Evolutionary conservation across 2,888 invertebrate genomes (phyloP).

Genomic region (Sussaba pulchella): DNA sequence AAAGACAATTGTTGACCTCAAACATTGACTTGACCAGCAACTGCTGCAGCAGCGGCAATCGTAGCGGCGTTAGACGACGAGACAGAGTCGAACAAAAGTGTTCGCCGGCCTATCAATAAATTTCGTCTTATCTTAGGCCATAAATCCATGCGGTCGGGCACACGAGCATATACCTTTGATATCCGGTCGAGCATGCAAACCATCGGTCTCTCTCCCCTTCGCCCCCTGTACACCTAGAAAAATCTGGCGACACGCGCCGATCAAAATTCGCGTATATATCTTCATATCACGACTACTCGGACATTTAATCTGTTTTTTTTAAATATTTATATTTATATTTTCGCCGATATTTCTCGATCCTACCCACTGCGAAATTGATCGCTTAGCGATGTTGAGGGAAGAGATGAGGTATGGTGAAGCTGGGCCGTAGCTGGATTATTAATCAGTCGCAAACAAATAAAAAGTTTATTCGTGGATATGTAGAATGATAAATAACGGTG

Average conservation of each 20-base stretch:
- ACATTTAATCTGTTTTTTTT: constrained; percentile 24
- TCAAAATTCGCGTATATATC: constrained; percentile 27
- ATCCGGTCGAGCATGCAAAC: constrained; percentile 74
- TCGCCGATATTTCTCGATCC: constrained; percentile 32
- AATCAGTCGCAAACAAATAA: background rate
- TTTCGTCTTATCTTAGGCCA: constrained; percentile 73
- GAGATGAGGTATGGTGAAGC: constrained; percentile 6
- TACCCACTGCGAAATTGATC: background rate
- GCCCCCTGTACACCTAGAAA: constrained; percentile 1
- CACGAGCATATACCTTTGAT: constrained; percentile 69
- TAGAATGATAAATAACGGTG: background rate
- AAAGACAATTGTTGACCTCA: constrained; percentile 19
- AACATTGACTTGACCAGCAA: constrained; percentile 28
- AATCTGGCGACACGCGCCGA: constrained; percentile 8
- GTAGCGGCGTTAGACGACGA: constrained; percentile 11
- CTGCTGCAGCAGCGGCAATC: background rate
- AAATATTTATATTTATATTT: too few species aligned
- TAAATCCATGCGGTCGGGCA: constrained; percentile 71
- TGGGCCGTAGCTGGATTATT: background rate
- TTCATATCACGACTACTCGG: constrained; percentile 10
- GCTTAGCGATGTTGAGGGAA: background rate
- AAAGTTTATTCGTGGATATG: background rate
- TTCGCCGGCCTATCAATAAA: constrained; percentile 73
- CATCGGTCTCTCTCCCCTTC: constrained; percentile 17
- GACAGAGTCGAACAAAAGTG: constrained; percentile 35